Percentiles rank a stretch among this genome's conserved stretches.
phyloP scores from a whole-genome alignment of 1,140 invertebrate species.

The Camponotus vicinus region DNA sequence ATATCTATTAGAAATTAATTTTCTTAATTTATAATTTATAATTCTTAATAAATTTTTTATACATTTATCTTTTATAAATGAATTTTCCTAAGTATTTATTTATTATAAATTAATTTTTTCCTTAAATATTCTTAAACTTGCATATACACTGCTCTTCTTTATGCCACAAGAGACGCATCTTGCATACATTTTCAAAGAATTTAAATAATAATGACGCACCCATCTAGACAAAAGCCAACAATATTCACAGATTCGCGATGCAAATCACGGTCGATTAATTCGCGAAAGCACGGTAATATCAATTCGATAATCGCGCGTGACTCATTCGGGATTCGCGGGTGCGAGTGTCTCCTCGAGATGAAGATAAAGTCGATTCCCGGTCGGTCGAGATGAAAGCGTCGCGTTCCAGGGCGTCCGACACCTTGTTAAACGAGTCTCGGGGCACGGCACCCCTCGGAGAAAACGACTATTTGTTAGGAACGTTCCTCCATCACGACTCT shows the following conservation, averaged over 20 bases:
- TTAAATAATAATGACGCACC: no score
- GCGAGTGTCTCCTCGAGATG: conserved; percentile 79
- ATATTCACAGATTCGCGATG: not conserved
- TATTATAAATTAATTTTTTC: no score
- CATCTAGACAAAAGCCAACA: no score
- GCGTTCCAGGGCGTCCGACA: conserved; percentile 82
- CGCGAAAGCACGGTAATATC: conserved; percentile 73
- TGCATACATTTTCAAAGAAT: no score
- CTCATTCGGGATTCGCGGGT: conserved; percentile 73
- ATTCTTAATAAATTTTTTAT: no score
- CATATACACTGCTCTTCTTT: no score
- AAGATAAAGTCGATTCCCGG: conserved; percentile 83
- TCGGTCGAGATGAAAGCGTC: conserved; percentile 83
- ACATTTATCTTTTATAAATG: no score
- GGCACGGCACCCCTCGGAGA: conserved; percentile 80
- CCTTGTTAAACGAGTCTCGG: conserved; percentile 83
- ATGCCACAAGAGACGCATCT: no score
- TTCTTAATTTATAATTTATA: no score
- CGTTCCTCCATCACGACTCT: conserved; percentile 73
- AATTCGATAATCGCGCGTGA: conserved; percentile 81
- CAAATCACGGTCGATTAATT: conserved; percentile 5
- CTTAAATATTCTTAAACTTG: no score
- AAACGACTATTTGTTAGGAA: conserved; percentile 83
- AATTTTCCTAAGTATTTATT: no score
- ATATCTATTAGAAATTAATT: no score